phyloP scores from a whole-genome alignment of 2,113 vertebrate species.

The Epinephelus cyanopodus region DNA sequence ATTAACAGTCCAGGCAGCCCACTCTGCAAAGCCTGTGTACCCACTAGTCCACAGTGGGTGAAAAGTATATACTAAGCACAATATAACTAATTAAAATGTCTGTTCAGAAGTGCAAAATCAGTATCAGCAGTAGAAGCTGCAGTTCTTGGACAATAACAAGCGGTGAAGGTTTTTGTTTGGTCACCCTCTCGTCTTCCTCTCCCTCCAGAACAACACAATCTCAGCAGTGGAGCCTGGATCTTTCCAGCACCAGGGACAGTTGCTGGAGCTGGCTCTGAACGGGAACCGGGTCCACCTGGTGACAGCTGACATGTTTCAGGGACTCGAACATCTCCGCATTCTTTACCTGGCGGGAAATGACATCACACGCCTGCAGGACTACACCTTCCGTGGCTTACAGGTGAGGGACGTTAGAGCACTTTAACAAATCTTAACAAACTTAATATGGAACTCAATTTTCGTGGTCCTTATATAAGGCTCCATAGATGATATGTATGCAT shows the following conservation, averaged over 20 bases:
- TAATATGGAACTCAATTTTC: not conserved
- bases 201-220: slow-evolving; percentile 89
- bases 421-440: too few relatives aligned
- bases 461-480: not conserved
- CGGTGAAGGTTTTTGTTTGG: not conserved
- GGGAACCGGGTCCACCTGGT: slow-evolving; percentile 90
- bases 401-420: slow-evolving; percentile 70
- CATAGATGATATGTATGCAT: not conserved
- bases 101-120: too few relatives aligned
- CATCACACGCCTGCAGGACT: slow-evolving; percentile 87
- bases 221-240: slow-evolving; percentile 86
- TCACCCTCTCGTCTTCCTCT: not conserved
- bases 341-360: slow-evolving; percentile 92
- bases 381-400: slow-evolving; percentile 91
- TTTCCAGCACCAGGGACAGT: slow-evolving; percentile 85
- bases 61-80: too few relatives aligned
- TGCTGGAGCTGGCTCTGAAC: slow-evolving; percentile 90
- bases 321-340: slow-evolving; percentile 90
- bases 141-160: not conserved
- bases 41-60: too few relatives aligned
- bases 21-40: too few relatives aligned
- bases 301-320: slow-evolving; percentile 86
- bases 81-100: too few relatives aligned
- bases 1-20: too few relatives aligned
- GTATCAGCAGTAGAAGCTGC: not conserved